Base-by-base conservation (phyloP, 2,888 invertebrate species). In the Drosophila macrospina region DNA sequence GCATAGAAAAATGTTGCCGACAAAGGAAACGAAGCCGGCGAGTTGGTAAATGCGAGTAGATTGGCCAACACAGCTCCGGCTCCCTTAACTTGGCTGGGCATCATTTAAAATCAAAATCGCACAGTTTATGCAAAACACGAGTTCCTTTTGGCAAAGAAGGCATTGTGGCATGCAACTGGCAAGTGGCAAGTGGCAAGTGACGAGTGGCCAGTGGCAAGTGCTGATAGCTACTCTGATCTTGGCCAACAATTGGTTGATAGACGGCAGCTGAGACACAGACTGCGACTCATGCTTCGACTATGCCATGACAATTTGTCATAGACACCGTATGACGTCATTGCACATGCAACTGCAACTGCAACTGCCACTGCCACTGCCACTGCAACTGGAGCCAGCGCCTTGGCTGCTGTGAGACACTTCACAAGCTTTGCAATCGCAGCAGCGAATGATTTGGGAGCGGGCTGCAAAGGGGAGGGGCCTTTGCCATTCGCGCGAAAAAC, bases 51-150 rank as follows among this genome's bases (percentile, higher is more conserved):
- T 24, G 28, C 15, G 4, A 28, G 28, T 32, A 59, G 20, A 15
- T 26, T 42, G 34, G 36, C 52, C 42, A 52, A 20, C 16, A 30
- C 5, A 16, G 3, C 10, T 13, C 0, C 8, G 15, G n/a, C 4
- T 11, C 52, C 44, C 44, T 28, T 59, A 55, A 45, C 67, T 56
- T 56, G 50, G 34, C 63, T 67, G 56, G 69, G 80, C 80, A 79
- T 79, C 64, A 82, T 76, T 86, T 82, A 20, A 61, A 74, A 67
- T 69, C 65, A 20, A 86, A 86, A 80, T 80, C 77, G 74, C 74
- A 48, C 67, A 81, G 82, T 68, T 75, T 87, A 82, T 82, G 87
- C 85, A 82, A 82, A 82, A 87, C 65, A 66, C 47, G 11, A 42
- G 48, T 20, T 32, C 45, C 61, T n/a, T 47, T 20, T 20, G 20